Base-by-base conservation (phyloP, 2,797 vertebrate genomes). In the Tragopan temminckii region DNA sequence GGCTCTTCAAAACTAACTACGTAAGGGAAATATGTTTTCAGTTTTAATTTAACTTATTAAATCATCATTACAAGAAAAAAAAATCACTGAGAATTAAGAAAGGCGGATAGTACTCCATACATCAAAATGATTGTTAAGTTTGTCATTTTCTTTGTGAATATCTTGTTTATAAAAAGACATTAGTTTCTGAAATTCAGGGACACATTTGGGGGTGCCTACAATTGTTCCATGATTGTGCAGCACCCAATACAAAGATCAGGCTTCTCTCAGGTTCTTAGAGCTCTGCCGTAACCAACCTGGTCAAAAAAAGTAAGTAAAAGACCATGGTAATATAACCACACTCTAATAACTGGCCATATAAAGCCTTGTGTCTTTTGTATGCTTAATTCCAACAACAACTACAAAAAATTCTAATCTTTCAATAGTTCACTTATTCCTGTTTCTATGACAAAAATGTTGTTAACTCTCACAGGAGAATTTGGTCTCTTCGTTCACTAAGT, bases 401-500 rank as follows among this genome's bases (percentile, higher is more conserved):
- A 29, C 50, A 61, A 89, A 83, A 85, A 36, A 35, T 29, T 21
- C 18, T 23, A 52, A 0, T 42, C 64, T 89, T 89, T 70, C 8
- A 43, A 27, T 19, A 29, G 6, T 45, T 25, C 1, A 3, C 5
- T 85, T 93, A 62, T 42, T 91, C 43, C 19, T 53, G 40, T 81
- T 94, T 83, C 77, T 88, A 35, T 74, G 38, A 74, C 63, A 76
- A 81, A 91, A 74, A 43, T 90, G 5, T 55, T 81, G 42, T 33
- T 42, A 85, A 43, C n/a, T 83, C 93, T 23, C 5, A 25, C n/a
- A 52, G 23, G 14, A 80, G 18, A 66, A 36, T 88, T 83, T 88
- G 25, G 10, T 69, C 21, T 91, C 15, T 46, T 89, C 29, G 66
- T 92, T 96, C 63, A 94, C 27, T 57, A 72, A 86, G 21, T 63